Evolutionary conservation across 2,888 invertebrate genomes (phyloP).

Genomic region (Hirtodrosophila alboralis): DNA sequence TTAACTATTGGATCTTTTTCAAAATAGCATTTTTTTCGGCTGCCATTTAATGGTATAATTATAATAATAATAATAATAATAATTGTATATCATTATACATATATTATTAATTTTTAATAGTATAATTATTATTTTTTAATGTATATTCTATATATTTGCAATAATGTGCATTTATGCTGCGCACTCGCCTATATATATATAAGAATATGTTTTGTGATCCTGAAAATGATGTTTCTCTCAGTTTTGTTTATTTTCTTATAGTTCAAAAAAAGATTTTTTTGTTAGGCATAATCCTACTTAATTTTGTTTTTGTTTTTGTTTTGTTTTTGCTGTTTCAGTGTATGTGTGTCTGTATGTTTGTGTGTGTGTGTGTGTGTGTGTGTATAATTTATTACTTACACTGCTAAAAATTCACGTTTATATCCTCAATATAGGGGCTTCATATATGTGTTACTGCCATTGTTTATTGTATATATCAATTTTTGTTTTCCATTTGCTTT

Average conservation of each 20-base stretch:
- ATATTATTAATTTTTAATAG: slow-evolving; percentile 18
- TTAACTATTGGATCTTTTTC: slow-evolving; percentile 53
- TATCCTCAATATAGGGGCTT: slow-evolving; percentile 74
- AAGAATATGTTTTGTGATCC: slow-evolving; percentile 53
- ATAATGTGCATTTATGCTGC: slow-evolving; percentile 34
- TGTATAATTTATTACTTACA: slow-evolving; percentile 75
- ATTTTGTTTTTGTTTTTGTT: not conserved
- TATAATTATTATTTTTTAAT: slow-evolving; percentile 20
- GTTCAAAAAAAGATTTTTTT: too few relatives aligned
- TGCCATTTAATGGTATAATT: slow-evolving; percentile 36
- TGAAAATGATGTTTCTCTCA: slow-evolving; percentile 54
- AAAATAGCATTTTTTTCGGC: slow-evolving; percentile 33
- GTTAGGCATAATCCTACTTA: too few relatives aligned
- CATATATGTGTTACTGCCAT: slow-evolving; percentile 53
- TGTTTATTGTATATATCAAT: slow-evolving; percentile 44
- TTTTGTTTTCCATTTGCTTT: slow-evolving; percentile 7
- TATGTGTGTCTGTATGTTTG: slow-evolving; percentile 22
- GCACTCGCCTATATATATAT: slow-evolving; percentile 37
- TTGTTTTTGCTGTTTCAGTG: slow-evolving; percentile 13
- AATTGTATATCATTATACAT: slow-evolving; percentile 21
- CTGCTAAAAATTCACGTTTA: slow-evolving; percentile 78
- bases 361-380: slow-evolving; percentile 54
- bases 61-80: too few relatives aligned
- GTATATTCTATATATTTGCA: slow-evolving; percentile 27
- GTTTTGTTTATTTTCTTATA: too few relatives aligned